phyloP scores from a whole-genome alignment of 2,113 vertebrate genomes.

The Paratilapia polleni region DNA sequence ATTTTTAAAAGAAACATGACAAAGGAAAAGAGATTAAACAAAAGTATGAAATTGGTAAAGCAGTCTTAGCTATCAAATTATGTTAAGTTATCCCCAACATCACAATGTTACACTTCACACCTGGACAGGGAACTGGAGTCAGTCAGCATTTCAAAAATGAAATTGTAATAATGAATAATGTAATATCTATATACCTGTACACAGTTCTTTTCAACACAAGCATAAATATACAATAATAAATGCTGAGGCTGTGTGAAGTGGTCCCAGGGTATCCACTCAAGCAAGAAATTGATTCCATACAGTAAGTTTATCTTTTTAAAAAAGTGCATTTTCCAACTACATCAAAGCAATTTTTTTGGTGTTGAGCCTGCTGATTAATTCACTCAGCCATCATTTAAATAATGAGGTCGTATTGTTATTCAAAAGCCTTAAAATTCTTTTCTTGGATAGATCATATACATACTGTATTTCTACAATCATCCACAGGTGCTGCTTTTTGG shows the following conservation, averaged over 20 bases:
- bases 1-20: neutral
- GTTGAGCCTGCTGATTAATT: neutral
- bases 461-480: neutral
- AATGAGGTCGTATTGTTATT: neutral
- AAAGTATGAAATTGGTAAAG: neutral
- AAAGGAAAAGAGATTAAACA: neutral
- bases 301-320: neutral
- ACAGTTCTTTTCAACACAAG: neutral
- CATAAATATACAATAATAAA: constrained; percentile 2
- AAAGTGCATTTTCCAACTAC: neutral
- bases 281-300: constrained; percentile 2
- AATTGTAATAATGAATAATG: constrained; percentile 3
- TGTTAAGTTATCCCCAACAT: neutral
- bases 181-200: neutral
- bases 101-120: neutral
- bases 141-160: neutral
- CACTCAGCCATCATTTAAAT: neutral
- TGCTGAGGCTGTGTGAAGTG: neutral
- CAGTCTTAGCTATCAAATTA: neutral
- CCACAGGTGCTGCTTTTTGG: neutral
- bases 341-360: neutral
- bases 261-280: neutral
- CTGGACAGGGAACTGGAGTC: neutral
- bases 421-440: neutral
- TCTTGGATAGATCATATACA: neutral